Percentiles rank a stretch among this genome's conserved stretches.
Evolutionary conservation across 2,888 invertebrate genomes (phyloP).

Genomic region (Drosophila neoperkinsi): DNA sequence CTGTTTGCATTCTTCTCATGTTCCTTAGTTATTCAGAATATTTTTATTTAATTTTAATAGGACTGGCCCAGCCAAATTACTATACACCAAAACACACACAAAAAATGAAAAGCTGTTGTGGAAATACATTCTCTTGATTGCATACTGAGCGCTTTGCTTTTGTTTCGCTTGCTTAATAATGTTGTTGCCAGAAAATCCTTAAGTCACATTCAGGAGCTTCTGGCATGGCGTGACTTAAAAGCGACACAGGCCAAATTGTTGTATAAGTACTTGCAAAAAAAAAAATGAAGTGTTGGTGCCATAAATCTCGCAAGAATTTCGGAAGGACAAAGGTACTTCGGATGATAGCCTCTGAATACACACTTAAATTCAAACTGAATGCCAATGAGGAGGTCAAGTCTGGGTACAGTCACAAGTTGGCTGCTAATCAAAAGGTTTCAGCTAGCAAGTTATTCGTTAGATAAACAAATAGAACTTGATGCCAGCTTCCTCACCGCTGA

Average conservation of each 20-base stretch:
- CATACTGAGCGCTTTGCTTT: constrained; percentile 48
- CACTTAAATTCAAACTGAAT: constrained; percentile 10
- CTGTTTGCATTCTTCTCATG: constrained; percentile 27
- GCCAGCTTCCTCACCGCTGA: background rate
- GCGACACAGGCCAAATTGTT: constrained; percentile 8
- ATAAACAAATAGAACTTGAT: constrained; percentile 39
- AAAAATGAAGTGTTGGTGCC: constrained; percentile 11
- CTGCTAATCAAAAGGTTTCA: constrained; percentile 30
- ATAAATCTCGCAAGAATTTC: constrained; percentile 11
- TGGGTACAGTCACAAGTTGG: background rate
- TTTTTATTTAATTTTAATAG: constrained; percentile 64
- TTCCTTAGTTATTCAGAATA: constrained; percentile 52
- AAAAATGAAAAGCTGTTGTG: background rate
- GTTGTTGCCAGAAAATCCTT: constrained; percentile 64
- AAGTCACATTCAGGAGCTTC: constrained; percentile 26
- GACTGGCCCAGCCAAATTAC: constrained; percentile 32
- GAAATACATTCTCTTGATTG: constrained; percentile 45
- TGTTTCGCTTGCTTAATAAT: constrained; percentile 57
- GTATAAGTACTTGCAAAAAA: background rate
- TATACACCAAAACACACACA: background rate
- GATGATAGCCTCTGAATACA: constrained; percentile 6
- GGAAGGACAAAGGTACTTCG: constrained; percentile 11
- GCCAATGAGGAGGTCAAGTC: constrained; percentile 10
- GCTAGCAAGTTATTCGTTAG: constrained; percentile 5
- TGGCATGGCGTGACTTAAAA: constrained; percentile 50